Base-by-base conservation (phyloP, 2,113 vertebrate genomes). In the Felis catus region DNA sequence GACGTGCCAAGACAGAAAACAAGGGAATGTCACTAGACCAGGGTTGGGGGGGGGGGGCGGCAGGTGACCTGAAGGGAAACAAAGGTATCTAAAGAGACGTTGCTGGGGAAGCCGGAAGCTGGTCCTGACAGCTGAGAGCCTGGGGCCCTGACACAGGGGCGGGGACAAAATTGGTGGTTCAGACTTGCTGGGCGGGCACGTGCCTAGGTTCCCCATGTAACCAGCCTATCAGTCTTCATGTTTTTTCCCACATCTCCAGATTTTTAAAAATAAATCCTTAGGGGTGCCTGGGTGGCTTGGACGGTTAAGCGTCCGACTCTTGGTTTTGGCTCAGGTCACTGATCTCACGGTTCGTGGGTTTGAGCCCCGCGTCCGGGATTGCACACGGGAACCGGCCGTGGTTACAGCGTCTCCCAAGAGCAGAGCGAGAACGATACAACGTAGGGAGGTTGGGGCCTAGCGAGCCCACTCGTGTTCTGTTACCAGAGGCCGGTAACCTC, bases 151-250 rank as follows among this genome's bases (percentile, higher is more conserved):
- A 76, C 16, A 21, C 29, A 4, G 45, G 41, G 7, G 58, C 27
- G 39, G 10, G 21, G 39, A 15, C 61, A 23, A 29, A 51, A 71
- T 36, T 5, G 33, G 27, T 10, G 68, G 93, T n/a, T 53, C 14
- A 36, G 4, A 45, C 45, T 58, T 2, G 8, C 16, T 33, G 78
- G 39, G 25, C 11, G 27, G 41, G 23, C 36, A 41, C 1, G 5
- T 14, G 71, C 25, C 39, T 65, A 13, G 27, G 63, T 4, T 13
- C 33, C 13, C 9, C 51, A 6, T 10, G 15, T 18, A 45, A 48
- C 14, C 58, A 25, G 7, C 14, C 27, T 23, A 2, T 19, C 61
- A 0, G 3, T 51, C 39, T 58, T 45, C 6, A 0, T 41, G 9
- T 25, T 29, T 45, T 58, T 94, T 66, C 33, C 7, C 12, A 3